Evolutionary conservation across 2,888 invertebrate species (phyloP).

Genomic region (Iselma pallidipennis): DNA sequence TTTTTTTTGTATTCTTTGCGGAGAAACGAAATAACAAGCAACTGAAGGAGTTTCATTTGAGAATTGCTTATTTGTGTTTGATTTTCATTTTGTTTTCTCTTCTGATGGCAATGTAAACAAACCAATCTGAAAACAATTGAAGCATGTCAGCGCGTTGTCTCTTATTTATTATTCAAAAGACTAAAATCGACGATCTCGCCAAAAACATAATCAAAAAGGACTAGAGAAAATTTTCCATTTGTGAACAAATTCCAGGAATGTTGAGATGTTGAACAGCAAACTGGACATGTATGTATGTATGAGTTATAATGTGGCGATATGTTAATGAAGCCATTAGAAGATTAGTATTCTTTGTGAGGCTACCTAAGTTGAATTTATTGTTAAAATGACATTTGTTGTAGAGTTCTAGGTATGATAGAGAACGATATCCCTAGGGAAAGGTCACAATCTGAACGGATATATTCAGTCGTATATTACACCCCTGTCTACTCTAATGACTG

Average conservation of each 20-base stretch:
- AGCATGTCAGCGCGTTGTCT: background rate
- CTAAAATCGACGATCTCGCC: background rate
- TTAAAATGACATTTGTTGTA: conserved; percentile 31
- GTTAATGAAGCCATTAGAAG: conserved; percentile 20
- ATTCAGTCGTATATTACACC: conserved; percentile 38
- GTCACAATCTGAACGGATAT: conserved; percentile 37
- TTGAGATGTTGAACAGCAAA: background rate
- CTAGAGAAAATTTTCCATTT: background rate
- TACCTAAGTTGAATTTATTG: conserved; percentile 33
- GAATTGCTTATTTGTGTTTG: conserved; percentile 12
- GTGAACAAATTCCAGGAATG: background rate
- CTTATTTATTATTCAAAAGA: conserved; percentile 3
- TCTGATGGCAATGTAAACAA: conserved; percentile 13
- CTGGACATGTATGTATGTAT: background rate
- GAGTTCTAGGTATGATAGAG: conserved; percentile 32
- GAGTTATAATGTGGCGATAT: background rate
- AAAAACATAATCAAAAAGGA: background rate
- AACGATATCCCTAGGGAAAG: conserved; percentile 29
- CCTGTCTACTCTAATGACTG: conserved; percentile 39
- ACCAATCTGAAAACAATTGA: conserved; percentile 9
- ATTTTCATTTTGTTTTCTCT: conserved; percentile 14
- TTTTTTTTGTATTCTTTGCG: background rate
- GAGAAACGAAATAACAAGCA: background rate
- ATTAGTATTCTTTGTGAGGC: conserved; percentile 34
- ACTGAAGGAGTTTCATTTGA: conserved; percentile 6